Evolutionary conservation across 92 coral and sea anemone genomes (phyloP).

Genomic region (Epizoanthus fatuus): DNA sequence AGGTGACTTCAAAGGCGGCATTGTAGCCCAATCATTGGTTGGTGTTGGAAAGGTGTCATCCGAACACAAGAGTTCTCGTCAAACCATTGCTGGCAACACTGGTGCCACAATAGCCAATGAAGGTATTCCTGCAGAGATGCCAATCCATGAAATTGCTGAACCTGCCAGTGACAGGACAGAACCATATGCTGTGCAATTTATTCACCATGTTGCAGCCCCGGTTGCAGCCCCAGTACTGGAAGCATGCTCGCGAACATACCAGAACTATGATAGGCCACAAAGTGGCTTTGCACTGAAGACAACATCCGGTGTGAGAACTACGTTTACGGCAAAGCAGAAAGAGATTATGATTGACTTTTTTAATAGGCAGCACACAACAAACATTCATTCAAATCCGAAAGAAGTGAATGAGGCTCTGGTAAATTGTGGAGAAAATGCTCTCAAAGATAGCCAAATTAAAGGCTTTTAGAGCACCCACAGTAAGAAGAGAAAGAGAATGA

Average conservation of each 20-base stretch:
- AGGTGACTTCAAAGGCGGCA: too few species aligned
- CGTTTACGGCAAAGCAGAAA: constrained; percentile 63
- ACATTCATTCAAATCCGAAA: constrained; percentile 55
- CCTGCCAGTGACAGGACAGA: too few species aligned
- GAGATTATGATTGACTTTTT: constrained; percentile 54
- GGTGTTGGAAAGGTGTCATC: too few species aligned
- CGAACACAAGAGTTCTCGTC: too few species aligned
- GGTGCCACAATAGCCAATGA: too few species aligned
- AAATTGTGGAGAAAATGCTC: constrained; percentile 37
- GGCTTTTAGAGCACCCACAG: constrained; percentile 70
- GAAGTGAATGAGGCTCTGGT: constrained; percentile 58
- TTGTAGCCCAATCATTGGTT: too few species aligned
- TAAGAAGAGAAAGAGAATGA: constrained; percentile 59
- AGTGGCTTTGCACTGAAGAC: constrained; percentile 39
- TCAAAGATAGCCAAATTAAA: constrained; percentile 69
- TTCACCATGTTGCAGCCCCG: neutral
- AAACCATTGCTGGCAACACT: too few species aligned
- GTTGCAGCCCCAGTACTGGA: neutral
- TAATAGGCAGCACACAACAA: constrained; percentile 41
- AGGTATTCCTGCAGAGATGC: too few species aligned
- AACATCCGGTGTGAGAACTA: constrained; percentile 22
- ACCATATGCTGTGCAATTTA: constrained; percentile 22
- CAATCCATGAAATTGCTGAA: too few species aligned
- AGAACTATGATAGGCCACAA: neutral
- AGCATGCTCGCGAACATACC: neutral